These are phyloP conservation scores for Burhinus bistriatus DNA, from an alignment of 2,113 vertebrate genomes.

Conservation along the genomic window DNA sequence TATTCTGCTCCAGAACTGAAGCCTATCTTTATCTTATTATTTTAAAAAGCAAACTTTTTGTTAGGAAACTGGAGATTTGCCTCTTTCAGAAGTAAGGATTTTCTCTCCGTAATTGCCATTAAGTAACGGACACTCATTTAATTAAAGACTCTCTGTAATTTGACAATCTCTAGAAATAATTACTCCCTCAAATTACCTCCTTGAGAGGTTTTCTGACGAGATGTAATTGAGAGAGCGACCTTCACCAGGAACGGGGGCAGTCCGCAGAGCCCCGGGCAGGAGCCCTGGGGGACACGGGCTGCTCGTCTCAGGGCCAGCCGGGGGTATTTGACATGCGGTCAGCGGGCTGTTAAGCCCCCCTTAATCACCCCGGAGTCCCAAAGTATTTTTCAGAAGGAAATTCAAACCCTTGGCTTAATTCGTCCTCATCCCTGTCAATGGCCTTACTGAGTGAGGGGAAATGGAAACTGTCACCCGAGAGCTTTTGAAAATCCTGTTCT, in stretches of 20 bases:
- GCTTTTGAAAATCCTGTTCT: background rate
- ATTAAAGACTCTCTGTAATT: background rate
- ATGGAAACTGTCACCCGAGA: background rate
- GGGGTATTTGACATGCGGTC: fast-evolving
- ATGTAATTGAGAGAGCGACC: background rate
- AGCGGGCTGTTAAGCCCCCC: fast-evolving
- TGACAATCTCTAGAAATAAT: background rate
- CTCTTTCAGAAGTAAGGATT: background rate
- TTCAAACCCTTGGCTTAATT: background rate
- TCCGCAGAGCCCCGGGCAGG: too few species aligned
- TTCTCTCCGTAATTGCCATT: background rate
- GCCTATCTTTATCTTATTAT: background rate
- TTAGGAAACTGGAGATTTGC: background rate
- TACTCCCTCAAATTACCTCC: background rate
- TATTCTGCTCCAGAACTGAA: background rate
- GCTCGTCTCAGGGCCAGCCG: too few species aligned
- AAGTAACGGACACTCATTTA: background rate
- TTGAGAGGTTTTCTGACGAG: background rate
- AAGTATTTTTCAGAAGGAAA: background rate
- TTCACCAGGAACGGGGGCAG: fast-evolving
- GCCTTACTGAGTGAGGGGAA: background rate
- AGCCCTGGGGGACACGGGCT: background rate
- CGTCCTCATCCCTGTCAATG: background rate
- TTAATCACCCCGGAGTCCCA: background rate
- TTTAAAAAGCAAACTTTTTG: background rate